Base-by-base conservation (phyloP, 2,888 invertebrate genomes). In the Acanthopleura granulata region DNA sequence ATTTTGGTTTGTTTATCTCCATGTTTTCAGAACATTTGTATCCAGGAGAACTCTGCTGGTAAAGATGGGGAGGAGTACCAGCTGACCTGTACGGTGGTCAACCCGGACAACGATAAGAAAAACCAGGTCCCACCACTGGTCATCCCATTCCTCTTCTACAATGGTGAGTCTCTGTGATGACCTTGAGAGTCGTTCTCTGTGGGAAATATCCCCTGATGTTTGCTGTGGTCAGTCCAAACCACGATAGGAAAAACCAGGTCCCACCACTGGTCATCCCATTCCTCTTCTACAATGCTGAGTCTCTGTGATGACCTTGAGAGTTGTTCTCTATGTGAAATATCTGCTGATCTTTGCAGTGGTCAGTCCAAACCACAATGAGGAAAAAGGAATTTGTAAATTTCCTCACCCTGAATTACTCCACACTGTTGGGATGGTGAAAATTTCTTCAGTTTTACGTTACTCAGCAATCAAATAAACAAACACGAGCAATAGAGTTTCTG, bases 221-320 rank as follows among this genome's bases (percentile, higher is more conserved):
- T 81, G 77, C 77, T n/a, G 80, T 88, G 16, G 73, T 76, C 16
- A 83, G 85, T 76, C 74, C 79, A 11, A 75, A 79, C 61, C 76
- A 87, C 50, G 83, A 84, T 0, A 83, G 81, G 25, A 83, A 83
- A 72, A 79, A 81, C 12, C 73, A 80, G 14, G 79, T 89, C 18
- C 80, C 84, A 18, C 83, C 85, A 0, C 84, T 82, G 51, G 80
- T 83, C 61, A 83, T 90, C 66, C 86, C 88, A 12, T 90, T 90
- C 82, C 82, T 90, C 40, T 90, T 90, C 78, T 90, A 89, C 77
- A 89, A 90, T 80, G 90, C 89, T 90, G 75, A 84, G 83, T 82
- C 40, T 40, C 40, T 40, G 40, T 40, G 4, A 3, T 6, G 40
- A 40, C 9, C 40, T 40, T 40, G 3, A 40, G 40, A 40, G 40